A percentile compares a stretch with the other conserved stretches of the same genome.
Conservation (phyloP, 2,888 invertebrate genomes). For the Pasiphila rectangulata region DNA sequence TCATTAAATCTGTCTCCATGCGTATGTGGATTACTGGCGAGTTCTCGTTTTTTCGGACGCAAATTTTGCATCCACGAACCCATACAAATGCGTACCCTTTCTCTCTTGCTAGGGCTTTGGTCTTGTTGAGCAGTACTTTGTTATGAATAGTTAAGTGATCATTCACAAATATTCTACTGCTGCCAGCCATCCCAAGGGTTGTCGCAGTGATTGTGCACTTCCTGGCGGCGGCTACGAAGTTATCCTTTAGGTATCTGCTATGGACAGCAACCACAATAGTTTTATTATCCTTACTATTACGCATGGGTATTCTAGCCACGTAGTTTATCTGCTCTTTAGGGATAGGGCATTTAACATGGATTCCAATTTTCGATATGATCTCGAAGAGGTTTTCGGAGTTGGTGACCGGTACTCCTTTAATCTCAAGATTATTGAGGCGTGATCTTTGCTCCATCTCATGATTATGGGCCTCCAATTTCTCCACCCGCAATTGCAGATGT, state of each 20-base stretch:
- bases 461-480: neutral
- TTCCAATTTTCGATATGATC: conserved; percentile 10
- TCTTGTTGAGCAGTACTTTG: conserved; percentile 29
- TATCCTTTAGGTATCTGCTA: conserved; percentile 16
- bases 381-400: conserved; percentile 1
- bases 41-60: conserved; percentile 20
- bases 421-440: neutral
- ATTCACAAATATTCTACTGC: conserved; percentile 24
- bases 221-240: conserved; percentile 25
- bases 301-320: conserved; percentile 18
- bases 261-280: conserved; percentile 19
- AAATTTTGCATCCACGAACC: conserved; percentile 27
- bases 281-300: conserved; percentile 8
- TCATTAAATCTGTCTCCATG: conserved; percentile 14
- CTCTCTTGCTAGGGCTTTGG: conserved; percentile 24
- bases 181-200: conserved; percentile 20
- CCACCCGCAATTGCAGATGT: neutral
- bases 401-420: no score
- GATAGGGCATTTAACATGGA: conserved; percentile 5
- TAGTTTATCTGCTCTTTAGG: conserved; percentile 25
- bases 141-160: conserved; percentile 31
- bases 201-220: conserved; percentile 10
- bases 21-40: conserved; percentile 22
- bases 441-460: neutral
- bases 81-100: conserved; percentile 21